Conservation (phyloP, 2,113 vertebrate genomes). For the Crotalus horridus region DNA sequence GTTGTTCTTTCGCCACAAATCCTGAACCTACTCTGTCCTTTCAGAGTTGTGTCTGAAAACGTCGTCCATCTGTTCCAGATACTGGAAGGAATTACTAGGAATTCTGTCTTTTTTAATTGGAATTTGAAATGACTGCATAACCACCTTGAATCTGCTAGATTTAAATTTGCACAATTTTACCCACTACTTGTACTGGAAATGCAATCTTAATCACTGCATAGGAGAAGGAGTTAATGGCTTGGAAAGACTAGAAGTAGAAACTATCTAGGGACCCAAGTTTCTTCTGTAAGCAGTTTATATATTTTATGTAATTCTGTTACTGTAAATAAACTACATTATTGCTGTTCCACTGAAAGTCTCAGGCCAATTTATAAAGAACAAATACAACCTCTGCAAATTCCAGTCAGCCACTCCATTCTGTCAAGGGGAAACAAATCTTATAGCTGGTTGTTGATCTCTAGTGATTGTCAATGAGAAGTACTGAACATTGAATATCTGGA, state of each 20-base stretch:
- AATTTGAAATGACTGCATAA: not conserved
- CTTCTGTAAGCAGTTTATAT: not conserved
- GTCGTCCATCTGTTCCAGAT: not conserved
- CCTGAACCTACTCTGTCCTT: not conserved
- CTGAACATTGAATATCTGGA: not conserved
- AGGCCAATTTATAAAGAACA: not conserved
- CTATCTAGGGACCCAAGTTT: not conserved
- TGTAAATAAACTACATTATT: not conserved
- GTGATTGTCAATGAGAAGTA: not conserved
- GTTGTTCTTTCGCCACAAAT: not conserved
- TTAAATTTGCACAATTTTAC: not conserved
- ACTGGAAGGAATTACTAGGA: not conserved
- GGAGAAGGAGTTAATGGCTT: not conserved
- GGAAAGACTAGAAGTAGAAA: not conserved
- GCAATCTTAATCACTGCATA: not conserved
- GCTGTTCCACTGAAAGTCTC: not conserved
- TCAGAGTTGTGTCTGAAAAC: not conserved
- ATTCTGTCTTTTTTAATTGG: not conserved
- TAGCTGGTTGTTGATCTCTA: not conserved
- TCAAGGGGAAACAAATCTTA: not conserved
- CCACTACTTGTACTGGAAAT: not conserved
- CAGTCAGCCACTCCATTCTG: not conserved
- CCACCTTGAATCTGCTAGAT: not conserved
- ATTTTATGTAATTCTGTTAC: not conserved
- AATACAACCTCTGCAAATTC: not conserved